Evolutionary conservation across 2,888 invertebrate genomes (phyloP), one percentile per base, ranked within the genome.

Genomic region (Incurvaria masculella): DNA sequence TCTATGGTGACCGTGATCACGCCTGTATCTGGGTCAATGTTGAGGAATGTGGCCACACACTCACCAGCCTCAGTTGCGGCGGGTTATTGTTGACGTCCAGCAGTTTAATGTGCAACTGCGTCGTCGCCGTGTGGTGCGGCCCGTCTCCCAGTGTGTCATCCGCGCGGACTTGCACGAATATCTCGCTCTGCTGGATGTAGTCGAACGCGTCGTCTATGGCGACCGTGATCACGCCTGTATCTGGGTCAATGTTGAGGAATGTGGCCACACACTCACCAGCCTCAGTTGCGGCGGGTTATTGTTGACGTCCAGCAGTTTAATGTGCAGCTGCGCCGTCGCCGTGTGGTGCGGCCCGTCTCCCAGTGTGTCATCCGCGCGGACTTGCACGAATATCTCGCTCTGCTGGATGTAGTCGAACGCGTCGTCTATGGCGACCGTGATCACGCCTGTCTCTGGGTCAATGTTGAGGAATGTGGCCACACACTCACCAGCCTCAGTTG

Each of bases 41-140:
- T 52, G 41, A 80, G 72, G 46, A 62, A 72, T n/a, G n/a, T n/a
- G n/a, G n/a, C n/a, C n/a, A n/a, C n/a, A n/a, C n/a, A n/a, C 69
- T 71, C 67, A 86, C 86, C 74, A 85, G 64, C 50, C 71, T 64
- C 14, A 90, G 76, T 39, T 72, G 76, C 0, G 91, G 91, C 0
- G 84, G 80, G 48, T 86, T 86, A 61, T 91, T 89, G 64, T 91
- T 90, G 41, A 89, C 81, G 65, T 91, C 90, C 5, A 68, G 57
- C 0, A 91, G 72, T 46, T 78, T 72, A 27, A 91, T 83, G 20
- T 74, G 76, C 10, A 87, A 60, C 54, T 83, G 81, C 1, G 81
- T 68, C 10, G 78, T 81, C 0, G 73, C 66, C 1, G 66, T 72
- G 61, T 85, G 76, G 52, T 59, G 62, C 0, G 69, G 64, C 14